Conservation (phyloP, 2,888 invertebrate genomes). For the Cheilosia impressa region DNA sequence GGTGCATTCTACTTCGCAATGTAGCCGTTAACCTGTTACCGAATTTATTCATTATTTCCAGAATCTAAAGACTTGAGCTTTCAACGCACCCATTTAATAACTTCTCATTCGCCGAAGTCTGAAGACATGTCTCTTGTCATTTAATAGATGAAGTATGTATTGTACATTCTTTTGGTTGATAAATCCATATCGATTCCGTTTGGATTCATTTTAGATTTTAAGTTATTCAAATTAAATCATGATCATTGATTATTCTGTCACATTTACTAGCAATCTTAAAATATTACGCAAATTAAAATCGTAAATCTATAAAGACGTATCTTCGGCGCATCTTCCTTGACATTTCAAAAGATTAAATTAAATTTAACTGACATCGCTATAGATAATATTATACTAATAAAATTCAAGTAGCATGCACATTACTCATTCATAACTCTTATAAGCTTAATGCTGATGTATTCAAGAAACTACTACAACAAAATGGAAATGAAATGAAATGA, state of each 20-base stretch:
- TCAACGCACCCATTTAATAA: no score
- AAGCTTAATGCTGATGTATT: not conserved
- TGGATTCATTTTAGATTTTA: no score
- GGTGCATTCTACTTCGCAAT: no score
- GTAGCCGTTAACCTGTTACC: no score
- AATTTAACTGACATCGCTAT: not conserved
- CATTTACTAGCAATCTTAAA: not conserved
- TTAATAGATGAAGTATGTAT: no score
- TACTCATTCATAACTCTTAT: conserved; percentile 13
- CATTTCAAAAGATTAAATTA: not conserved
- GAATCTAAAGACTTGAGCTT: no score
- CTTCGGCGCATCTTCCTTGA: not conserved
- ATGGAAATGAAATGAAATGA: conserved; percentile 8
- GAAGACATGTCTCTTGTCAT: no score
- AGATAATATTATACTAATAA: not conserved
- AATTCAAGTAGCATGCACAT: conserved; percentile 13
- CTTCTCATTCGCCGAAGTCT: no score
- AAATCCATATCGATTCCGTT: no score
- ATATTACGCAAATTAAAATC: not conserved
- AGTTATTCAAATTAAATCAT: not conserved
- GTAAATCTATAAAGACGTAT: conserved; percentile 1
- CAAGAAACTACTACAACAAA: no score
- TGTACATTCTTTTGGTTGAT: no score
- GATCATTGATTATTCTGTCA: not conserved
- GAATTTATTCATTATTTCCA: no score